These are phyloP conservation scores for Automeris io DNA, from an alignment of 2,888 invertebrate species.

Conservation along the genomic window DNA sequence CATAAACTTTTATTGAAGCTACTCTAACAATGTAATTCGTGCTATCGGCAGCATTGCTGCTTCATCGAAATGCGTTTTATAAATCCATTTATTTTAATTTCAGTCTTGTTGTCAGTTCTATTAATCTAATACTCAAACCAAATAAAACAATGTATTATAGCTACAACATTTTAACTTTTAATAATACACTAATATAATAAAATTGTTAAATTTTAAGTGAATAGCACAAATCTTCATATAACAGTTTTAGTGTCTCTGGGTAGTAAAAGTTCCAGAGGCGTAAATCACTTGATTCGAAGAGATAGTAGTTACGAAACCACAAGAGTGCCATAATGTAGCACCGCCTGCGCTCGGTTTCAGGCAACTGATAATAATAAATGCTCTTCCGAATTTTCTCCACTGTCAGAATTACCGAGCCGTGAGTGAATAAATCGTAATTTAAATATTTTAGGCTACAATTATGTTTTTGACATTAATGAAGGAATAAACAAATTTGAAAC, in stretches of 20 bases:
- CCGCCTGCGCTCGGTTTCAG: slow-evolving; percentile 25
- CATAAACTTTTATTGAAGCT: too few species aligned
- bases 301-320: slow-evolving; percentile 47
- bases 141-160: too few species aligned
- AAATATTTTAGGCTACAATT: neutral
- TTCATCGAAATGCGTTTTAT: too few species aligned
- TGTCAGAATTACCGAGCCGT: slow-evolving; percentile 24
- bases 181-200: slow-evolving; percentile 2
- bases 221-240: slow-evolving; percentile 37
- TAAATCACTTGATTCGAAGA: slow-evolving; percentile 47
- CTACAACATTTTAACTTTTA: too few species aligned
- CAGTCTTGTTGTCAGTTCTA: too few species aligned
- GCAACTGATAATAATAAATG: slow-evolving; percentile 50
- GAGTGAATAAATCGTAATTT: slow-evolving; percentile 7
- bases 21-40: too few species aligned
- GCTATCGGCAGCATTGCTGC: too few species aligned
- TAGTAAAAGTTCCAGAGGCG: slow-evolving; percentile 33
- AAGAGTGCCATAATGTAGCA: slow-evolving; percentile 44
- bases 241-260: slow-evolving; percentile 29
- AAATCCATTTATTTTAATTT: too few species aligned
- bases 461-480: neutral
- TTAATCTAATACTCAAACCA: too few species aligned
- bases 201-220: slow-evolving; percentile 13
- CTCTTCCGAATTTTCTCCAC: slow-evolving; percentile 33
- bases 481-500: neutral